Evolutionary conservation across 2,797 vertebrate species (phyloP).

Genomic region (Oreochromis mossambicus): DNA sequence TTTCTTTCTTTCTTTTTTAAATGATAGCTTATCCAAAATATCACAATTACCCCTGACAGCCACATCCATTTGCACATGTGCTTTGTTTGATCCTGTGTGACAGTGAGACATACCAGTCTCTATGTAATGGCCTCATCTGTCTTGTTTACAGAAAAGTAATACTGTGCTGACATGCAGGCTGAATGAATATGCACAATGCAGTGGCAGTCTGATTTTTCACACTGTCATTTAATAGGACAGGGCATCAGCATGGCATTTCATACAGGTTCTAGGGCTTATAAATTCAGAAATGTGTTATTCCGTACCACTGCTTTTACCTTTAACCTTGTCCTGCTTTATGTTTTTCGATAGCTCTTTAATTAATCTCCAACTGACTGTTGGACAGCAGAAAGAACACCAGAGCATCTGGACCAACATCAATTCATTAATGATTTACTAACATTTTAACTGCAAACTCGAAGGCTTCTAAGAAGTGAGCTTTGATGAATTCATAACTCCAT

Average conservation of each 20-base stretch:
- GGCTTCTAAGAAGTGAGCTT: neutral
- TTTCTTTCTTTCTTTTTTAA: neutral
- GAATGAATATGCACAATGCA: constrained; percentile 2
- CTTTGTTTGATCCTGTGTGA: neutral
- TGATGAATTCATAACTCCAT: neutral
- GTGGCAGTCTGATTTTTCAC: constrained; percentile 4
- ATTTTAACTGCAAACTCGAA: neutral
- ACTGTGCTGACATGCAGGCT: neutral
- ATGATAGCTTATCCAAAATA: neutral
- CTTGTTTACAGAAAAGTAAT: constrained; percentile 22
- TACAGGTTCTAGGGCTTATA: neutral
- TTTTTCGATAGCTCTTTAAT: neutral
- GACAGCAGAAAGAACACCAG: neutral
- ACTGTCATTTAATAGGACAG: constrained; percentile 5
- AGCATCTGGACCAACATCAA: neutral
- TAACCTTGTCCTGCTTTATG: neutral
- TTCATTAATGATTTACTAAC: neutral
- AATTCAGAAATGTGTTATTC: neutral
- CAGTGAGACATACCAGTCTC: neutral
- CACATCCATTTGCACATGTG: neutral
- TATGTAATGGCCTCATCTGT: neutral
- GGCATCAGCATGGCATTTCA: neutral
- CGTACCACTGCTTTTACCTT: neutral
- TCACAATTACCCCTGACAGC: neutral
- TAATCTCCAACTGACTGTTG: neutral